phyloP scores from a whole-genome alignment of 2,888 invertebrate species.

The Alloplasta piceator region DNA sequence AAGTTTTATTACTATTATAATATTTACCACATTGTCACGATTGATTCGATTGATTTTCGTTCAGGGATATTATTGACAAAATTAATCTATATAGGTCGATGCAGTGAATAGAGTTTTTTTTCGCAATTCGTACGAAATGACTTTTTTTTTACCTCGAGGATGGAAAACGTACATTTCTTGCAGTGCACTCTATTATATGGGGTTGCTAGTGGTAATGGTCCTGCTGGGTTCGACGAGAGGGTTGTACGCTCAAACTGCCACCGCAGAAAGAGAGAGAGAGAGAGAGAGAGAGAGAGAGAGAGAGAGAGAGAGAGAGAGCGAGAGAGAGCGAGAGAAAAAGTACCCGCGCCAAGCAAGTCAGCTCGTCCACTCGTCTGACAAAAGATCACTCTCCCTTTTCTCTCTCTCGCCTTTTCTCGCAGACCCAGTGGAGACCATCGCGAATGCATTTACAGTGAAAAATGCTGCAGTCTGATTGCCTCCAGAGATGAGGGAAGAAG shows the following conservation, averaged over 20 bases:
- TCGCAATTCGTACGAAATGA: conserved; percentile 14
- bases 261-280: neutral
- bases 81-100: neutral
- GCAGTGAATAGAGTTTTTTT: neutral
- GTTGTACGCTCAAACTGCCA: conserved; percentile 8
- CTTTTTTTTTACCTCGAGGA: conserved; percentile 27
- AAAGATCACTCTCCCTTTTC: neutral
- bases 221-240: neutral
- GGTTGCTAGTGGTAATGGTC: conserved; percentile 1
- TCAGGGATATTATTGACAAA: neutral
- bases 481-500: neutral
- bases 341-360: neutral
- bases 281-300: neutral
- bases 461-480: conserved; percentile 14
- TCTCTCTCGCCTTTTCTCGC: neutral
- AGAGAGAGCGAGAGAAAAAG: neutral
- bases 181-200: neutral
- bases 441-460: conserved; percentile 18
- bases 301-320: neutral
- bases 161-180: conserved; percentile 17
- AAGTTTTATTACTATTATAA: too few species aligned
- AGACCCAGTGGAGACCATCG: neutral
- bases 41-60: too few species aligned
- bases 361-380: conserved; percentile 15
- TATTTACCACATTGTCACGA: too few species aligned